Base-by-base conservation (phyloP, 1,140 invertebrate genomes). In the Samia ricini region DNA sequence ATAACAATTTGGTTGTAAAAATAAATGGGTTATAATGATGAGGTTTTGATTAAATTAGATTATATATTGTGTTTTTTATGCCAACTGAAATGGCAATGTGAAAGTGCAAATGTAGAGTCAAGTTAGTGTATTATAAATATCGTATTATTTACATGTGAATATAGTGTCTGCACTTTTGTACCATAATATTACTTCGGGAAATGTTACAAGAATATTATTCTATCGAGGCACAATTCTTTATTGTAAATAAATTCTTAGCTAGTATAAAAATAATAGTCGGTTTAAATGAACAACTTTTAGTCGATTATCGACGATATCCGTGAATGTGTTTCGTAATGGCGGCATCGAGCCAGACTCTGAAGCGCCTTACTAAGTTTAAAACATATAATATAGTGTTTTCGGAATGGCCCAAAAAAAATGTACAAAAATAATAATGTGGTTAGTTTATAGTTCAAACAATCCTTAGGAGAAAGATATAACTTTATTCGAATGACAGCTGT, bases 21-120 rank as follows among this genome's bases (percentile, higher is more conserved):
- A 59, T 72, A 76, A 29, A 76, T 83, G 77, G 85, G 18, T 10
- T n/a, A 86, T 88, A 89, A n/a, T n/a, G n/a, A n/a, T 89, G 72
- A 83, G 79, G 74, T 87, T 85, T 89, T 86, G 81, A 89, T 87
- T 71, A 87, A 89, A 88, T n/a, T n/a, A n/a, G n/a, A 88, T 88
- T 79, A 89, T 82, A 89, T 89, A 82, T 88, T 87, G 82, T 83
- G 87, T 85, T 85, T 89, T n/a, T 89, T 89, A 89, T 86, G 86
- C 85, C 86, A 82, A 4, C 61, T 75, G 57, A 83, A 75, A 66
- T 82, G 87, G 87, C 85, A 82, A 82, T 83, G 85, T 88, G 74
- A 89, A 86, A 89, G 86, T 89, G 87, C 85, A 88, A 88, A 89
- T 79, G 78, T 88, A 88, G 15, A 54, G 83, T 76, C 66, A 65